Evolutionary conservation across 2,797 vertebrate species (phyloP).

Genomic region (Furcifer pardalis): DNA sequence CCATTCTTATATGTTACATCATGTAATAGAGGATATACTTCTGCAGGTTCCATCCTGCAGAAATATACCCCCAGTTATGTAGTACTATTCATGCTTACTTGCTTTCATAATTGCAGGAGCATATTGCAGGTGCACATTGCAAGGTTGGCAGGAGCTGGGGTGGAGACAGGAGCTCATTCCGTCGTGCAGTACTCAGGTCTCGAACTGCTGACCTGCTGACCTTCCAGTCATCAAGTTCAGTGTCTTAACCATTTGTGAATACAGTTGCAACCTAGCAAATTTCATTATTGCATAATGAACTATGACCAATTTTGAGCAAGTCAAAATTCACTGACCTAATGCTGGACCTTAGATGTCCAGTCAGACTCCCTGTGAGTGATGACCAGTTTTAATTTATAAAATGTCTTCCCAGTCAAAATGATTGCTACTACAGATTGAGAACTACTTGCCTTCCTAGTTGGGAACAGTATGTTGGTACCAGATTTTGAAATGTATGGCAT

Average conservation of each 20-base stretch:
- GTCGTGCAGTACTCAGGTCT: too few species aligned
- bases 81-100: not conserved
- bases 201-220: too few species aligned
- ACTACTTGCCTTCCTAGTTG: not conserved
- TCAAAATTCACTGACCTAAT: too few species aligned
- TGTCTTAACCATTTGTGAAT: too few species aligned
- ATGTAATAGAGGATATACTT: not conserved
- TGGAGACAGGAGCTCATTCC: too few species aligned
- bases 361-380: not conserved
- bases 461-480: not conserved
- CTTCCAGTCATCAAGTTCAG: too few species aligned
- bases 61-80: not conserved
- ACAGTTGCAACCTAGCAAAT: too few species aligned
- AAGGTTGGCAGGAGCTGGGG: too few species aligned
- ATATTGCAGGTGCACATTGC: too few species aligned
- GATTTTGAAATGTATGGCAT: not conserved
- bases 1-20: not conserved
- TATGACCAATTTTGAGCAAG: too few species aligned
- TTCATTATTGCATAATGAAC: too few species aligned
- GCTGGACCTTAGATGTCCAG: not conserved
- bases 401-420: not conserved
- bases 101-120: not conserved
- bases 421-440: fast-evolving
- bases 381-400: not conserved
- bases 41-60: not conserved